phyloP scores from a whole-genome alignment of 1,140 invertebrate species.

The Meteorus sp. region DNA sequence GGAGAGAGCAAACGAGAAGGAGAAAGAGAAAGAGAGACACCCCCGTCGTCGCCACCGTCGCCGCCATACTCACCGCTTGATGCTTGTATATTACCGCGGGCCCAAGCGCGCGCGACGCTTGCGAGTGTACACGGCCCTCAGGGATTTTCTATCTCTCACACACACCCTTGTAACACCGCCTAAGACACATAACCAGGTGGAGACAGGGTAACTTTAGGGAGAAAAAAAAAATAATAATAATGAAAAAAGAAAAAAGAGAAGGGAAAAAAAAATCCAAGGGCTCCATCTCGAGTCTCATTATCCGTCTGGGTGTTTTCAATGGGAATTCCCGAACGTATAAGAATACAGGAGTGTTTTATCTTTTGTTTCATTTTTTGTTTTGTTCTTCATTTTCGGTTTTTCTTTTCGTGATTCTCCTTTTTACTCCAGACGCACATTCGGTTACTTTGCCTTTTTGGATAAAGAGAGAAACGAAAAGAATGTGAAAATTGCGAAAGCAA shows the following conservation, averaged over 20 bases:
- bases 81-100: too few relatives aligned
- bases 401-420: neutral
- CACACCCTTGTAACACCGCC: constrained; percentile 28
- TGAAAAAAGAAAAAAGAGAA: too few relatives aligned
- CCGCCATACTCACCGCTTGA: neutral
- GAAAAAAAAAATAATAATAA: too few relatives aligned
- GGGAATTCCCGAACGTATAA: constrained; percentile 16
- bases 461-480: neutral
- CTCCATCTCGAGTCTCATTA: constrained; percentile 20
- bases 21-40: constrained; percentile 22
- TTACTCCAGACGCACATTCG: neutral
- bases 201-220: constrained; percentile 14
- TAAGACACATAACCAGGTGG: constrained; percentile 12
- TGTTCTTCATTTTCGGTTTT: neutral
- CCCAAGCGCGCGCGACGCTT: too few relatives aligned
- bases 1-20: too few relatives aligned
- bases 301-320: constrained; percentile 19
- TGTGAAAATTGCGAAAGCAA: too few relatives aligned
- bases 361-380: constrained; percentile 11
- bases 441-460: neutral
- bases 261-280: constrained; percentile 17
- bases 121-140: constrained; percentile 35
- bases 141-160: too few relatives aligned
- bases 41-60: constrained; percentile 8
- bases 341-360: constrained; percentile 11